Evolutionary conservation across 2,113 vertebrate genomes (phyloP).

Genomic region (Siphamia tubifer): DNA sequence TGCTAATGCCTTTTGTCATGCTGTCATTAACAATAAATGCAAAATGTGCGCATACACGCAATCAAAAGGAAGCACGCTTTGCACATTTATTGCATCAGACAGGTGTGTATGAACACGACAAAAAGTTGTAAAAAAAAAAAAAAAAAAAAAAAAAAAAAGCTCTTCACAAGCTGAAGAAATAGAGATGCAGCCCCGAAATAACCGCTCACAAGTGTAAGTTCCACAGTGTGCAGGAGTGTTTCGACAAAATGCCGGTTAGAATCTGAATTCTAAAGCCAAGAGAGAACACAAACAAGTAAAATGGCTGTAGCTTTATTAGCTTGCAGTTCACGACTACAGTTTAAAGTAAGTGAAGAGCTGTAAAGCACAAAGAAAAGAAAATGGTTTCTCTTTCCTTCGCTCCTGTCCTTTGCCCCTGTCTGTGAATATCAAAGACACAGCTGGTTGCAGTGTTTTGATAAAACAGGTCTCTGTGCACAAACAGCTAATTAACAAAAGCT

Average conservation of each 20-base stretch:
- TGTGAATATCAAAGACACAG: constrained; percentile 92
- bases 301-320: constrained; percentile 56
- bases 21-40: neutral
- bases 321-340: constrained; percentile 52
- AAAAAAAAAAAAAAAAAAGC: too few species aligned
- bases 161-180: too few species aligned
- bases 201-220: neutral
- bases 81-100: neutral
- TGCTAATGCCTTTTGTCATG: constrained; percentile 1
- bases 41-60: too few species aligned
- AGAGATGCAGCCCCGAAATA: neutral
- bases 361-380: constrained; percentile 60
- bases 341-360: constrained; percentile 52
- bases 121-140: too few species aligned
- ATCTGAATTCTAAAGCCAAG: neutral
- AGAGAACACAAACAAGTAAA: constrained; percentile 11
- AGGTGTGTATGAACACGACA: too few species aligned
- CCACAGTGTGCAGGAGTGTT: too few species aligned
- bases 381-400: constrained; percentile 56
- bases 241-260: neutral
- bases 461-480: constrained; percentile 84
- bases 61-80: neutral
- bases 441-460: constrained; percentile 90
- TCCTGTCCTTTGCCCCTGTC: constrained; percentile 61
- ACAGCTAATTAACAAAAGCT: constrained; percentile 90